Base-by-base conservation (phyloP, 2,797 vertebrate genomes). In the Sandelia bainsii region DNA sequence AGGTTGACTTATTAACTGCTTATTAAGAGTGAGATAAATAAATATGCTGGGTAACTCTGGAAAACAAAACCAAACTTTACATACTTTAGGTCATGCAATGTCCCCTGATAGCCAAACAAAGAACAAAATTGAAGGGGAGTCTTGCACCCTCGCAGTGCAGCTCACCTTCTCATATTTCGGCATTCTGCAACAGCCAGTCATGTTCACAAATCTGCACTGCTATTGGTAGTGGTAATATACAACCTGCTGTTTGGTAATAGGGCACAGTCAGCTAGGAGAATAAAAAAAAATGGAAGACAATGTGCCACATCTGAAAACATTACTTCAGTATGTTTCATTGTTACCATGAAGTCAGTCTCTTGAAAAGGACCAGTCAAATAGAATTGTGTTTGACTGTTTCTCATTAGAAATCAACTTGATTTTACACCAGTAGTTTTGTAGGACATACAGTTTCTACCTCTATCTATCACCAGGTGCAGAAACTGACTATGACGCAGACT, bases 401-500 rank as follows among this genome's bases (percentile, higher is more conserved):
- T 53, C 8, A 56, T 39, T n/a, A 32, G 17, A 12, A 14, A 61
- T 8, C n/a, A 20, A 7, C 20, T 4, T 13, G 11, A 11, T 23
- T 46, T 3, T 25, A 27, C 37, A 58, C n/a, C 6, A n/a, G 6
- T 29, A 3, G 3, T 68, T 10, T 57, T 66, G n/a, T 49, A 6
- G 16, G n/a, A 27, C 34, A 25, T 57, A 32, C 29, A 8, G 29
- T 74, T 69, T 62, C 23, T 46, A 49, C 10, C 6, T n/a, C 34
- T 63, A 9, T 72, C 27, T 52, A 20, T 66, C 37, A 54, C 1
- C 79, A 94, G 92, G 69, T 62, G 20, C 73, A 54, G 39, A 49
- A 7, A 12, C 85, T 13, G 77, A 95, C 66, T 34, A 0, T 7
- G 94, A 95, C 75, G 91, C 93, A 59, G 93, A 94, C 80, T 95